Conservation (phyloP, 2,113 vertebrate genomes). For the Bombycilla garrulus region DNA sequence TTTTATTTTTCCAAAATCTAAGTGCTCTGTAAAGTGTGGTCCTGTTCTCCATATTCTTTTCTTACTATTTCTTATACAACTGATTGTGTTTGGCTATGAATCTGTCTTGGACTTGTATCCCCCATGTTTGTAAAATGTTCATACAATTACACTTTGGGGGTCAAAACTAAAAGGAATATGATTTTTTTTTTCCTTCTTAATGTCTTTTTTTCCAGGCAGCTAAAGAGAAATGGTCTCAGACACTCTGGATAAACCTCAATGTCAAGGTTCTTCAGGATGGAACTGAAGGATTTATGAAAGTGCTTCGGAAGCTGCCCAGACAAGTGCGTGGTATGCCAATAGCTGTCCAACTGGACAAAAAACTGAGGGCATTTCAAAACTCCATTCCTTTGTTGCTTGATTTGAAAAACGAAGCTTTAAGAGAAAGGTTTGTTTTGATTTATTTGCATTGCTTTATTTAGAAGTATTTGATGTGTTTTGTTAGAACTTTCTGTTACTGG, state of each 20-base stretch:
- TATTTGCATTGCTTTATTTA: not conserved
- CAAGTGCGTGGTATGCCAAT: slow-evolving; percentile 76
- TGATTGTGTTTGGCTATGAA: not conserved
- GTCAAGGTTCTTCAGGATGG: slow-evolving; percentile 89
- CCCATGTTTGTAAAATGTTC: not conserved
- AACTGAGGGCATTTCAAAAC: slow-evolving; percentile 90
- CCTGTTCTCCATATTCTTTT: not conserved
- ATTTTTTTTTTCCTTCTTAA: not conserved
- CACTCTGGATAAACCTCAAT: slow-evolving; percentile 89
- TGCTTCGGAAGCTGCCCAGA: slow-evolving; percentile 81
- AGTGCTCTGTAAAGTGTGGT: not conserved
- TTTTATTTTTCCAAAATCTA: not conserved
- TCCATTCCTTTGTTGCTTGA: slow-evolving; percentile 91
- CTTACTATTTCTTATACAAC: not conserved
- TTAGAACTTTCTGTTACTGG: not conserved
- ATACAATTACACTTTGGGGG: not conserved
- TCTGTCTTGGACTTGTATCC: not conserved
- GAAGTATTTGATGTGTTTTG: not conserved
- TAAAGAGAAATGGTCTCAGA: slow-evolving; percentile 91
- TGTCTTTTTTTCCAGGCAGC: slow-evolving; percentile 74
- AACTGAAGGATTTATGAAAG: slow-evolving; percentile 81
- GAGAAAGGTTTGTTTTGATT: slow-evolving; percentile 82
- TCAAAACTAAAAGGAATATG: not conserved
- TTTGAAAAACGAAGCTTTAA: slow-evolving; percentile 91
- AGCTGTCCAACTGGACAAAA: slow-evolving; percentile 81